Conservation (phyloP, 2,797 vertebrate species). For the Danio choprae region DNA sequence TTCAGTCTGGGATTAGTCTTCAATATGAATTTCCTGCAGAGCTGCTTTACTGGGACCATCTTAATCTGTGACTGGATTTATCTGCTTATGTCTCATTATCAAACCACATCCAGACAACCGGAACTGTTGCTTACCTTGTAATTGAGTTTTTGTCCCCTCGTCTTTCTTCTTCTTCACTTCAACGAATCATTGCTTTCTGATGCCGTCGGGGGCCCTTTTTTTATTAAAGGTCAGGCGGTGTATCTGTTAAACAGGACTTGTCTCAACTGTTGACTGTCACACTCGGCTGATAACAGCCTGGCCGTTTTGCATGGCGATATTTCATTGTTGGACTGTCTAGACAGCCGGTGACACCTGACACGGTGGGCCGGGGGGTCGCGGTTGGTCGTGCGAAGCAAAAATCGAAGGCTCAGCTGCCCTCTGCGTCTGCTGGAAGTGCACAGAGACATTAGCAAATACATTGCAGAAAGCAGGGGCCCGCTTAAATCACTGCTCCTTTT, state of each 20-base stretch:
- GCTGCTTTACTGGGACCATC: slow-evolving; percentile 15
- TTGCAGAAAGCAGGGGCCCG: neutral
- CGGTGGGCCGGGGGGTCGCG: slow-evolving; percentile 46
- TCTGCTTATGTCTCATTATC: slow-evolving; percentile 33
- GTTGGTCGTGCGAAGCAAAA: slow-evolving; percentile 58
- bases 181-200: slow-evolving; percentile 41
- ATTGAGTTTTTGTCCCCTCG: slow-evolving; percentile 46
- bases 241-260: slow-evolving; percentile 59
- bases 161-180: slow-evolving; percentile 45
- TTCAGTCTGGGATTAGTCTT: slow-evolving; percentile 16
- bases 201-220: slow-evolving; percentile 51
- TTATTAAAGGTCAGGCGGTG: slow-evolving; percentile 57
- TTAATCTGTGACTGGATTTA: slow-evolving; percentile 41
- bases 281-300: slow-evolving; percentile 61
- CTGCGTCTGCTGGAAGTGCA: slow-evolving; percentile 54
- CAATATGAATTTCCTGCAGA: slow-evolving; percentile 20
- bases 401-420: slow-evolving; percentile 63
- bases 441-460: slow-evolving; percentile 43
- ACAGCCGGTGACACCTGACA: slow-evolving; percentile 62
- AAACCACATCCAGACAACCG: slow-evolving; percentile 31
- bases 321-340: slow-evolving; percentile 62
- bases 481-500: slow-evolving; percentile 29
- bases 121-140: slow-evolving; percentile 46
- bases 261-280: slow-evolving; percentile 59
- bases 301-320: slow-evolving; percentile 60